A percentile compares a stretch with the other conserved stretches of the same genome.
phyloP scores from a whole-genome alignment of 2,113 vertebrate genomes.

The Spheniscus mendiculus region DNA sequence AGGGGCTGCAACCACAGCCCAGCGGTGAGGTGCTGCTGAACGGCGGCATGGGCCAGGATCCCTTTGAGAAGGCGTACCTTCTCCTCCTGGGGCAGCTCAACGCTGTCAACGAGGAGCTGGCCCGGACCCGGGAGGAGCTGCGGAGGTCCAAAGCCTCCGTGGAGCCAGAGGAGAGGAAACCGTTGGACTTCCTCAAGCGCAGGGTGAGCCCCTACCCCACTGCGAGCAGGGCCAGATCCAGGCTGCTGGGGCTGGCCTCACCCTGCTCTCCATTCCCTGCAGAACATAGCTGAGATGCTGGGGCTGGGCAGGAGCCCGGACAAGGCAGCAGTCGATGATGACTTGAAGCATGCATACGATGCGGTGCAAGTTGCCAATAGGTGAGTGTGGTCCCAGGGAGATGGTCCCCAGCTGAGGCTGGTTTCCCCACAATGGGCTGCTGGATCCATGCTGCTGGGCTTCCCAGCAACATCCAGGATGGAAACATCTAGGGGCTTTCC shows the following conservation, averaged over 20 bases:
- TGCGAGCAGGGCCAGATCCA: accelerated
- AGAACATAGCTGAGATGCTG: conserved; percentile 69
- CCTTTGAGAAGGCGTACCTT: not conserved
- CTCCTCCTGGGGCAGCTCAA: not conserved
- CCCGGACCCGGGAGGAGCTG: not conserved
- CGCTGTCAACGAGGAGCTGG: not conserved
- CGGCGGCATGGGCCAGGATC: accelerated
- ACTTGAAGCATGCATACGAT: conserved; percentile 74
- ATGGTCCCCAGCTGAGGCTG: too few relatives aligned
- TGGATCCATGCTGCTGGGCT: not conserved
- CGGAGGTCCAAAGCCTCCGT: not conserved
- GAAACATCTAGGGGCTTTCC: not conserved
- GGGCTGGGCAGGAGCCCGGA: conserved; percentile 66
- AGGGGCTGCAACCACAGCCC: not conserved
- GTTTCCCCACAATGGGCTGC: not conserved
- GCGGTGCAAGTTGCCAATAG: conserved; percentile 79
- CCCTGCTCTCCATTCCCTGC: not conserved
- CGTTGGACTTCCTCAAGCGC: not conserved
- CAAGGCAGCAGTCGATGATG: conserved; percentile 57
- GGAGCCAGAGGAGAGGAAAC: not conserved
- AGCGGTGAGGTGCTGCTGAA: accelerated
- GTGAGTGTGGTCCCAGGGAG: conserved; percentile 54
- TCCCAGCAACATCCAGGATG: too few relatives aligned
- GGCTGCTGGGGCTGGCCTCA: not conserved
- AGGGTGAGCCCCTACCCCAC: not conserved